Evolutionary conservation across 1,140 invertebrate species (phyloP).

Genomic region (Bicyclus anynana): DNA sequence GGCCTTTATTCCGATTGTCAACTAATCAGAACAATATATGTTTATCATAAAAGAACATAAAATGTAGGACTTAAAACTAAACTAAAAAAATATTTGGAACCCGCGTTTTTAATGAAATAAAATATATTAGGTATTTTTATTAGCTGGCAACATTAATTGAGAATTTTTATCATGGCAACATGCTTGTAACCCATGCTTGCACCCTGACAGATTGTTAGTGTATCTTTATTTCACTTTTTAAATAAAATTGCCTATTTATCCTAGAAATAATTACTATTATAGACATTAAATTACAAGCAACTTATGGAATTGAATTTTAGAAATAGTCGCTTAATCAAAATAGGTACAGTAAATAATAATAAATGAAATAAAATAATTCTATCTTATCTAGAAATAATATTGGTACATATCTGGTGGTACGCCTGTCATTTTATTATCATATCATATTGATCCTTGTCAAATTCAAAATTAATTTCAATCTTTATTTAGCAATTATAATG

Average conservation of each 20-base stretch:
- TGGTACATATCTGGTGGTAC: constrained; percentile 32
- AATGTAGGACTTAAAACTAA: too few species aligned
- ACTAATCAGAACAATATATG: too few species aligned
- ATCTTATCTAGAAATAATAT: constrained; percentile 24
- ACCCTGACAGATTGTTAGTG: not conserved
- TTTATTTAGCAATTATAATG: not conserved
- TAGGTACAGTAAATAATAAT: constrained; percentile 7
- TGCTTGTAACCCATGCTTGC: too few species aligned
- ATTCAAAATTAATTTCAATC: not conserved
- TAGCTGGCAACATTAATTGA: too few species aligned
- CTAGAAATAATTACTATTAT: constrained; percentile 11
- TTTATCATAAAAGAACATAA: too few species aligned
- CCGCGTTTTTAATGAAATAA: too few species aligned
- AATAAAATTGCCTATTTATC: not conserved
- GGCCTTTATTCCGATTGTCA: too few species aligned
- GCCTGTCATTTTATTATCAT: constrained; percentile 34
- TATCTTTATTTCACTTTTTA: not conserved
- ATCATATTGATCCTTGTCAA: constrained; percentile 12
- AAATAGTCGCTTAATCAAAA: constrained; percentile 22
- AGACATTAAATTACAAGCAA: constrained; percentile 11
- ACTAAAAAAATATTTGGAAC: too few species aligned
- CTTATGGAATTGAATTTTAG: constrained; percentile 24
- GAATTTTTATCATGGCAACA: too few species aligned
- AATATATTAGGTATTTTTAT: too few species aligned
- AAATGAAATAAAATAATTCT: not conserved